Evolutionary conservation across 2,888 invertebrate genomes (phyloP), one percentile per base, ranked within the genome.

Genomic region (Melanchra persicariae): DNA sequence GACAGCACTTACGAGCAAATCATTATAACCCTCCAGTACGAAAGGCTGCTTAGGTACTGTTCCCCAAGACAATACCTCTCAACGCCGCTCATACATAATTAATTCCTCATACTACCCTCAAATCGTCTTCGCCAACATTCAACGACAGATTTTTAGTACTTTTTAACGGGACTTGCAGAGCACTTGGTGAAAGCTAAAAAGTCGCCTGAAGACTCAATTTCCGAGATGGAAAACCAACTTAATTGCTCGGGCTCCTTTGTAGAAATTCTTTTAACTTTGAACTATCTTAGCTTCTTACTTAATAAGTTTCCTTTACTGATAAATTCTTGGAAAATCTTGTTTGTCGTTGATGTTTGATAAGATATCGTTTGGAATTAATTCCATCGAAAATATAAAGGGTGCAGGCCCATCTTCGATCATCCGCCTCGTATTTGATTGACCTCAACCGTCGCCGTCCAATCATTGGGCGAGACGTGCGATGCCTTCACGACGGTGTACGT

Each of bases 201-300:
- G 70, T 82, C 59, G 59, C 57, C 58, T 45, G 8, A 74, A 74
- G 82, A 68, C 79, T 81, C 74, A 74, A 81, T 81, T 74, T 82
- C 79, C 70, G 82, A 78, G 82, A 78, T 78, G 68, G 70, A 63
- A 82, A 79, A 82, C 68, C 68, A 40, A 70, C 65, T 74, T 81
- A 81, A 82, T 81, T 81, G 74, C 70, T 58, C 12, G 26, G 58
- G 63, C 57, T 69, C 19, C 49, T 57, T 63, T 70, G 66, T 70
- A 74, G 62, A 74, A 70, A 70, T 70, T 66, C 58, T 70, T 78
- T 82, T 49, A 66, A 63, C 67, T 68, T 74, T 51, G 45, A 61
- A 74, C 70, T 81, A 77, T 79, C 62, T 71, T 58, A 70, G 64
- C 59, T 57, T 81, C 34, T 40, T 47, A 45, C 65, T 66, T 64